phyloP scores from a whole-genome alignment of 2,113 vertebrate genomes.

The Barnardius zonarius region DNA sequence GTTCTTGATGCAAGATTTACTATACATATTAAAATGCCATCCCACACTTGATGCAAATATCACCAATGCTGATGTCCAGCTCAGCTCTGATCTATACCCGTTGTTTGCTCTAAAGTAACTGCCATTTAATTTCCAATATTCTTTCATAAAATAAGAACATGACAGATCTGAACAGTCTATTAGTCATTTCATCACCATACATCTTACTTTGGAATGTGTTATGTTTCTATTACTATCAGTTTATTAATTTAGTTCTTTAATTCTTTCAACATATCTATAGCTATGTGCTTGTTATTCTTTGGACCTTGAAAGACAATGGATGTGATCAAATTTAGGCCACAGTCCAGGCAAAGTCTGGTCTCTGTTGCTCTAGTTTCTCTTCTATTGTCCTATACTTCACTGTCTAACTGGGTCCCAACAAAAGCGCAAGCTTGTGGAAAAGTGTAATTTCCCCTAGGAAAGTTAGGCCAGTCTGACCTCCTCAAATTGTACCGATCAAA shows the following conservation, averaged over 20 bases:
- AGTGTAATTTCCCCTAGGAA: not conserved
- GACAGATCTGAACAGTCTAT: not conserved
- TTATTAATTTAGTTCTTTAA: not conserved
- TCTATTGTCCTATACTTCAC: not conserved
- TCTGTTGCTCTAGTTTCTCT: not conserved
- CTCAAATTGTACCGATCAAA: conserved; percentile 14
- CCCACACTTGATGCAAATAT: not conserved
- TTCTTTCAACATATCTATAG: not conserved
- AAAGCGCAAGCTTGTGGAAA: conserved; percentile 3
- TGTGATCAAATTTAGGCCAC: not conserved
- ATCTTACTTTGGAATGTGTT: not conserved
- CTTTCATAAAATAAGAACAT: not conserved
- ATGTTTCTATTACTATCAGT: not conserved
- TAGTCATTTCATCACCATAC: not conserved
- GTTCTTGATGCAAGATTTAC: not conserved
- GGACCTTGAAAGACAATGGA: not conserved
- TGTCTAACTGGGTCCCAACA: not conserved
- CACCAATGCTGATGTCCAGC: not conserved
- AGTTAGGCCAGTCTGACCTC: conserved; percentile 20
- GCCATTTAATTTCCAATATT: not conserved
- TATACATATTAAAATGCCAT: not conserved
- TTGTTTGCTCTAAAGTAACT: not conserved
- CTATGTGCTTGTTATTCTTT: not conserved
- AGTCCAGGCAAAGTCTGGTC: not conserved
- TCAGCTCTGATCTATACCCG: not conserved